A percentile compares a stretch with the other conserved stretches of the same genome.
Conservation (phyloP, 92 coral and sea anemone genomes). For the Pocillopora grandis region DNA sequence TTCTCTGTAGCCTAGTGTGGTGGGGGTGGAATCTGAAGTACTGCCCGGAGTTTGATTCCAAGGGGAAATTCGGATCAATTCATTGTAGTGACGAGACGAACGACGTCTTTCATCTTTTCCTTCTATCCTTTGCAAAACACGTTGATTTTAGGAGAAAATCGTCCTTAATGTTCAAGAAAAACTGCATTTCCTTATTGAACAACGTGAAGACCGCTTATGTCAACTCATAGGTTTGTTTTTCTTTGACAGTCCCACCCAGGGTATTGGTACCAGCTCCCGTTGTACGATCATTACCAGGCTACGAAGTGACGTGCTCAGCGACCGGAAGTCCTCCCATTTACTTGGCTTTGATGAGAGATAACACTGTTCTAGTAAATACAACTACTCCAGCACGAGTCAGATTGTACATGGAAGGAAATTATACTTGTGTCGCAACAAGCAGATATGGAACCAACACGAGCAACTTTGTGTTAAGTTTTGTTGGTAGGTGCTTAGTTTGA, state of each 20-base stretch:
- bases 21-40: no score
- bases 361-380: background rate
- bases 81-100: no score
- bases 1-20: no score
- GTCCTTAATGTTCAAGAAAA: no score
- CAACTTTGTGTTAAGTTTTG: background rate
- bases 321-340: constrained; percentile 8
- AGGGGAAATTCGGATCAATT: no score
- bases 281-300: constrained; percentile 9
- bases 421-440: constrained; percentile 5
- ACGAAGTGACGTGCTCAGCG: constrained; percentile 7
- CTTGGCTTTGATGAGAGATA: background rate
- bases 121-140: no score
- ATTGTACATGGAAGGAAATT: background rate
- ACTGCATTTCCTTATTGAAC: no score
- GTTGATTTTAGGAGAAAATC: no score
- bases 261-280: background rate
- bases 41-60: no score
- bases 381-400: background rate
- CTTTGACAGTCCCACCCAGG: background rate
- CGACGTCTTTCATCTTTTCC: no score
- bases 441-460: constrained; percentile 2
- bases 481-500: background rate
- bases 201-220: no score
- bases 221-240: background rate